phyloP scores from a whole-genome alignment of 1,140 invertebrate species.

The Augochlora pura region DNA sequence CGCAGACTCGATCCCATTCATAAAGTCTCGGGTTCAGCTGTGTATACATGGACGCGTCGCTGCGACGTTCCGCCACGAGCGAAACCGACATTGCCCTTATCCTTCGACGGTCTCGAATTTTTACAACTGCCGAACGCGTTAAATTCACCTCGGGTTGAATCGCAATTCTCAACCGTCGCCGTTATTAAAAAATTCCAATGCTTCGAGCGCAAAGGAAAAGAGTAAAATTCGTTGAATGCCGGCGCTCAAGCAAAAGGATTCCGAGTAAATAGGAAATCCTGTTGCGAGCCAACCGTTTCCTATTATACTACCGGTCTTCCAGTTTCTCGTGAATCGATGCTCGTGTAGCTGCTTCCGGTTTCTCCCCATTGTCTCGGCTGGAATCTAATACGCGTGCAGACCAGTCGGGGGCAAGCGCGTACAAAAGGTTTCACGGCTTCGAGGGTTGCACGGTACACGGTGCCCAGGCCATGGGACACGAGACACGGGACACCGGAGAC shows the following conservation, averaged over 20 bases:
- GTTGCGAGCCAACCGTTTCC: not conserved
- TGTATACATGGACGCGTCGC: too few species aligned
- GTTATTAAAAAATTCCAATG: too few species aligned
- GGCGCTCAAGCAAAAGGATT: not conserved
- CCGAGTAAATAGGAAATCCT: not conserved
- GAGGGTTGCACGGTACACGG: not conserved
- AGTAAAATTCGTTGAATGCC: too few species aligned
- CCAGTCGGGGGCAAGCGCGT: not conserved
- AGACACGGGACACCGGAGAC: not conserved
- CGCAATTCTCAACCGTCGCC: too few species aligned
- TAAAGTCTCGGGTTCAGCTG: not conserved
- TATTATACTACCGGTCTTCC: not conserved
- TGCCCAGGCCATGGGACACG: not conserved
- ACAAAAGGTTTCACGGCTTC: conserved; percentile 10
- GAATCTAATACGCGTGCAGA: conserved; percentile 8
- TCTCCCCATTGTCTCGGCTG: conserved; percentile 9
- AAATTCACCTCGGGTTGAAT: too few species aligned
- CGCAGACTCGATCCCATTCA: not conserved
- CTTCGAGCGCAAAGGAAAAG: too few species aligned
- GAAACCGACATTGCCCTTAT: too few species aligned
- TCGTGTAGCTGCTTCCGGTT: conserved; percentile 2
- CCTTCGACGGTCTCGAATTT: too few species aligned
- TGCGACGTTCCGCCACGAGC: too few species aligned
- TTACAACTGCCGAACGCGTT: too few species aligned
- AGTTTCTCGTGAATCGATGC: conserved; percentile 12